These are phyloP conservation scores for Balearica regulorum DNA, from an alignment of 2,797 vertebrate species.

Conservation along the genomic window DNA sequence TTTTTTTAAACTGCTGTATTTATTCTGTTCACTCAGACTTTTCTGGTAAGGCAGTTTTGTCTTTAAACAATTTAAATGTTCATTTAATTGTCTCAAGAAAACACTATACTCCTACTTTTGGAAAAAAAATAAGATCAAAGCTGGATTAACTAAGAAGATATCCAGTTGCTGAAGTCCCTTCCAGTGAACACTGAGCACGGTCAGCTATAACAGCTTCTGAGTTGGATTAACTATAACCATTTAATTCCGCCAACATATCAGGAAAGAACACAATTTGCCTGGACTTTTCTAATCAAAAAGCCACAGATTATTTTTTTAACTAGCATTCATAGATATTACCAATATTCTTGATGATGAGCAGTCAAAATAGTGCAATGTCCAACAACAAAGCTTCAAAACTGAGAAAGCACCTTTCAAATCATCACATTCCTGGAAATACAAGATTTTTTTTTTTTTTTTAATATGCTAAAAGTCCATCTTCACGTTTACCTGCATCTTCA, in stretches of 20 bases:
- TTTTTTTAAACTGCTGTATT: background rate
- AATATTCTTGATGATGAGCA: background rate
- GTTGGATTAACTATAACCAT: background rate
- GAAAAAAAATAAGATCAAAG: background rate
- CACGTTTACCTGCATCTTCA: slow-evolving; percentile 80
- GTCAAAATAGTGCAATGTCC: background rate
- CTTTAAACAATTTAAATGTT: background rate
- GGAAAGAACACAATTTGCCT: background rate
- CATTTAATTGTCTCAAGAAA: background rate
- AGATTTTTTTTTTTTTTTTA: background rate
- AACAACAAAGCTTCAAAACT: background rate
- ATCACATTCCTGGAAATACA: background rate
- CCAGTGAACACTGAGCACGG: background rate
- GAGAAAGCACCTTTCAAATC: background rate
- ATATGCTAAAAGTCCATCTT: background rate
- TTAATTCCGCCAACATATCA: background rate
- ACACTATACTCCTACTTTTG: background rate
- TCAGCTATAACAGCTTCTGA: background rate
- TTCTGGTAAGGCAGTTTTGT: background rate
- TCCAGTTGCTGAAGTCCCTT: background rate
- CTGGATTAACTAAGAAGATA: background rate
- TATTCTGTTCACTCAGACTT: background rate
- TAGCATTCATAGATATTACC: background rate
- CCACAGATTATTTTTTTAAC: background rate
- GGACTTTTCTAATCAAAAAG: background rate